Base-by-base conservation (phyloP, 2,797 vertebrate species). In the Pristis pectinata region DNA sequence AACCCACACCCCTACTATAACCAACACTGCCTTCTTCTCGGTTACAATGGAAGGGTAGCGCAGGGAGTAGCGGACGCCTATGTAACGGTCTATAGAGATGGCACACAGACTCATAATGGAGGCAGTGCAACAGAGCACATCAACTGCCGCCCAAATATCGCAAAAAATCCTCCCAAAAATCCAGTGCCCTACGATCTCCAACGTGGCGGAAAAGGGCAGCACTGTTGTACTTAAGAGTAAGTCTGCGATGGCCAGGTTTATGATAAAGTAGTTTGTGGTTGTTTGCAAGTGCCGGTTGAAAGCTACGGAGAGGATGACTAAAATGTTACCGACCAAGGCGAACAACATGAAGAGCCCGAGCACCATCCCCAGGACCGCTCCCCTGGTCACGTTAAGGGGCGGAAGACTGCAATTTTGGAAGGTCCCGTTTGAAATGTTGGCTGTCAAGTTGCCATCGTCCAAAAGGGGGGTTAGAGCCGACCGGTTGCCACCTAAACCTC, bases 101-200 rank as follows among this genome's bases (percentile, higher is more conserved):
- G 98, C 98, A 96, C 99, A 99, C 95, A 99, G 97, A 95, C 98
- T 99, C 97, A 99, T 97, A 95, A 99, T 99, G 95, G 99, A 99
- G 94, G 99, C 99, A 0, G 99, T 99, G 96, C 99, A 99, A 96
- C 99, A 99, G 95, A 99, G 96, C 94, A 99, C 99, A 34, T 99
- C 99, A 96, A 99, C 97, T 0, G 99, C 99, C 2, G 99, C 99
- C 99, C 99, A 99, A 94, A 99, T 98, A 96, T 99, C 98, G 79
- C 99, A 99, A 96, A 99, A 98, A 95, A 99, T 97, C 95, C 98
- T 97, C 93, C 99, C 99, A 96, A 99, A 98, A 94, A 98, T 98
- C 99, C 99, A 99, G 96, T 97, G 97, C 96, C 98, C 96, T 0
- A 98, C 97, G 95, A 99, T 98, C 97, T 99, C 99, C 95, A 97